Evolutionary conservation across 2,888 invertebrate species (phyloP).

Genomic region (Chloroclysta siterata): DNA sequence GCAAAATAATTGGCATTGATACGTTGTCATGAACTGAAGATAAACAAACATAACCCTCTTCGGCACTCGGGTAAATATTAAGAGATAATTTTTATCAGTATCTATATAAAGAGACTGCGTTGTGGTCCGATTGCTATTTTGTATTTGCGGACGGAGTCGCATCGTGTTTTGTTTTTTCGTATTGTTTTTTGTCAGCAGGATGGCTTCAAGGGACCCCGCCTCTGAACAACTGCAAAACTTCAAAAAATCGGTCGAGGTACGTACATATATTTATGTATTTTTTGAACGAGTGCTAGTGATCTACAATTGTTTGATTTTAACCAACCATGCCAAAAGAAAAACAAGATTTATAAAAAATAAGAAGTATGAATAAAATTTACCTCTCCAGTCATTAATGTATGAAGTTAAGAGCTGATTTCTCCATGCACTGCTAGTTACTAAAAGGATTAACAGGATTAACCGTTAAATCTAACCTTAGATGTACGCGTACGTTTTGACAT

Average conservation of each 20-base stretch:
- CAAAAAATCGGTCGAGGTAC: slow-evolving; percentile 86
- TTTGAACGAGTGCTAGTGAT: too few species aligned
- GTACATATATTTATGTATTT: slow-evolving; percentile 33
- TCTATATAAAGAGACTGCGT: slow-evolving; percentile 32
- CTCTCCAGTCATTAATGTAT: too few species aligned
- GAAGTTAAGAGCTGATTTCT: too few species aligned
- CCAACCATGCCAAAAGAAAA: too few species aligned
- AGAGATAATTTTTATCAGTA: slow-evolving; percentile 30
- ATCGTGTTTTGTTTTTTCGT: slow-evolving; percentile 61
- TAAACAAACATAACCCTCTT: neutral
- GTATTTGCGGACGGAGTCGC: slow-evolving; percentile 50
- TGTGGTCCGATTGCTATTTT: neutral
- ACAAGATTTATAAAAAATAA: too few species aligned
- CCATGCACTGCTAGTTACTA: too few species aligned
- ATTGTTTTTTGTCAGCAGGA: slow-evolving; percentile 38
- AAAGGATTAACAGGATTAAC: too few species aligned
- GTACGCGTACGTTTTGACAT: too few species aligned
- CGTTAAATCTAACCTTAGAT: too few species aligned
- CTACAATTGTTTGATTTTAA: too few species aligned
- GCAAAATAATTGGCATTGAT: slow-evolving; percentile 13
- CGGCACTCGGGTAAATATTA: slow-evolving; percentile 4
- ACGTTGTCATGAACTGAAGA: slow-evolving; percentile 12
- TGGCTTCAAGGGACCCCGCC: slow-evolving; percentile 84
- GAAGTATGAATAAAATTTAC: too few species aligned
- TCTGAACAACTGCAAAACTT: slow-evolving; percentile 86